Percentiles rank a stretch among this genome's conserved stretches.
Conservation (phyloP, 2,797 vertebrate genomes). For the Coracias cyanogaster region DNA sequence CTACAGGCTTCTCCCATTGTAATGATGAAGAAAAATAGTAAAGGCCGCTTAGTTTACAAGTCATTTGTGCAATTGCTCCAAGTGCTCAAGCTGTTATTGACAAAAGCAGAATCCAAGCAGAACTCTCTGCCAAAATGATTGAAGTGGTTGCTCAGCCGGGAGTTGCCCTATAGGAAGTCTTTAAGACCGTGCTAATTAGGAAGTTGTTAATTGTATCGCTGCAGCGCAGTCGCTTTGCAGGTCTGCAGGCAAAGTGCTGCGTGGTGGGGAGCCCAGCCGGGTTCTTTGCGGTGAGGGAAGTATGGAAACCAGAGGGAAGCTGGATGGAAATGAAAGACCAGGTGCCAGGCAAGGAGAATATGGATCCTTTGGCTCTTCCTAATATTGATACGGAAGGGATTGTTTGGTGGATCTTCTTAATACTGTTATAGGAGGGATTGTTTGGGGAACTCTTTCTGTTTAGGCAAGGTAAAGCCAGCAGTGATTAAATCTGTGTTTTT, state of each 20-base stretch:
- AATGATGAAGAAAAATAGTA: background rate
- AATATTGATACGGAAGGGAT: no score
- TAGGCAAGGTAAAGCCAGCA: background rate
- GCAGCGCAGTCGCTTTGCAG: background rate
- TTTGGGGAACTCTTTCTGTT: background rate
- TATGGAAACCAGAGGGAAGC: background rate
- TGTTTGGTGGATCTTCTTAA: background rate
- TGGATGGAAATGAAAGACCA: background rate
- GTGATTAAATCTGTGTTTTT: background rate
- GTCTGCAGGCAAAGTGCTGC: background rate
- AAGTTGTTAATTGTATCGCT: background rate
- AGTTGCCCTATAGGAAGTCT: background rate
- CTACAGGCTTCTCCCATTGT: background rate
- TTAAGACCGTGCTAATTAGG: background rate
- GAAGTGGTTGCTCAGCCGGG: background rate
- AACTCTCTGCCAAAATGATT: background rate
- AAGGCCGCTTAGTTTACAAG: background rate
- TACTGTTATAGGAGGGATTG: no score
- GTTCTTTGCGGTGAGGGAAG: background rate
- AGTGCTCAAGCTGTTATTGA: background rate
- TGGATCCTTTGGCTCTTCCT: background rate
- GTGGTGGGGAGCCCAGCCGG: rapidly evolving
- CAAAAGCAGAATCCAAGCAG: background rate
- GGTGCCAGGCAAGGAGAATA: background rate
- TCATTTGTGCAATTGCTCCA: background rate